Evolutionary conservation across 2,797 vertebrate genomes (phyloP), one percentile per base, ranked within the genome.

Genomic region (Acridotheres tristis): DNA sequence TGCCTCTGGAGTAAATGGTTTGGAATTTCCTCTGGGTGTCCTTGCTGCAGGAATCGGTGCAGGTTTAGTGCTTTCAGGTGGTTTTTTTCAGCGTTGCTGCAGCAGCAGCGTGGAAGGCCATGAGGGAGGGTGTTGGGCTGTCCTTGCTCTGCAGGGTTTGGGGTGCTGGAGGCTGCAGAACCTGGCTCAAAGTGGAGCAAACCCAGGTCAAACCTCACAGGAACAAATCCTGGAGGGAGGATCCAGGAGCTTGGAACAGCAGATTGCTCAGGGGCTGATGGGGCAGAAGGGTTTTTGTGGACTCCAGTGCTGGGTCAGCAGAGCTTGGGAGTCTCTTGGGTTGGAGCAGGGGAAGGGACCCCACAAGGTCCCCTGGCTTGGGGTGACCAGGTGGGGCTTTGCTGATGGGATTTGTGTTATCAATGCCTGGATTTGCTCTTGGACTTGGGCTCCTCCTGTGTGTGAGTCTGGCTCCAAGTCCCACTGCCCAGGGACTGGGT

Each of bases 401-500:
- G 26, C 51, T 68, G 5, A 1, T 55, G 2, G 11, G 9, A 14
- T 75, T 75, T 50, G 17, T 1, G 1, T 78, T 61, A 4, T 16
- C 45, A 51, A 30, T 59, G 51, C 42, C 45, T 45, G 50, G 61
- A 27, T 84, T 57, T 72, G 62, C 29, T 67, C 16, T 32, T 34
- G 10, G 8, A 7, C 11, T 17, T 8, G 51, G 53, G 29, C 18
- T 53, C 20, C 32, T 23, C 34, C 29, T 14, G 26, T 17, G 2
- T 20, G 32, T 40, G 66, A 71, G 75, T n/a, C 2, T 22, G 58
- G 59, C 63, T 58, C 43, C 0, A 7, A 27, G 43, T 40, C 55
- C 15, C 5, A 9, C 11, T 69, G 32, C 43, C 32, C 2, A 1
- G 47, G 45, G 29, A 19, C 29, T 4, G 7, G 1, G 4, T 14